These are phyloP conservation scores for Pseudococcus longispinus DNA, from an alignment of 2,888 invertebrate species.

Conservation along the genomic window DNA sequence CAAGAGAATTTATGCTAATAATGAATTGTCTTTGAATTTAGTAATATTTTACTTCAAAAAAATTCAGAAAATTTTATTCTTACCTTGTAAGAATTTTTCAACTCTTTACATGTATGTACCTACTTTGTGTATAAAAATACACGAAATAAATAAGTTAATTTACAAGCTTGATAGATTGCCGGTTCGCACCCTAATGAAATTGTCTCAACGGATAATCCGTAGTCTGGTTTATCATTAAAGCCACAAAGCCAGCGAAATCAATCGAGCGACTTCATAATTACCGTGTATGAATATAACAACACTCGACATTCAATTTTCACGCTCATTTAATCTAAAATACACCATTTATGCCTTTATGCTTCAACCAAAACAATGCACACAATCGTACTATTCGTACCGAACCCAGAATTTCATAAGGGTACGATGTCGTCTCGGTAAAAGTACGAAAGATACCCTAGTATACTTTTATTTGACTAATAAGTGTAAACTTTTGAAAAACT, in stretches of 20 bases:
- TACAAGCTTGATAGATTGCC: neutral
- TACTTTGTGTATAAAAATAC: too few species aligned
- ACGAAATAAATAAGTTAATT: too few species aligned
- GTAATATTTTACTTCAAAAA: too few species aligned
- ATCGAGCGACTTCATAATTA: neutral
- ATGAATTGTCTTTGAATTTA: too few species aligned
- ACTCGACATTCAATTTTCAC: neutral
- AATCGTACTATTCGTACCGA: neutral
- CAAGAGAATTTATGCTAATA: too few species aligned
- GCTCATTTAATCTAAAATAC: conserved; percentile 5
- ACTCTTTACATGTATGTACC: too few species aligned
- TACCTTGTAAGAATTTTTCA: too few species aligned
- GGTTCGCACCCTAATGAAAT: neutral
- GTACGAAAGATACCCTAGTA: neutral
- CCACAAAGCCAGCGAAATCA: neutral
- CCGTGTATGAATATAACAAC: neutral
- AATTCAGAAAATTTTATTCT: too few species aligned
- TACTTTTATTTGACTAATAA: conserved; percentile 10
- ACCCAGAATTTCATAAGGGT: neutral
- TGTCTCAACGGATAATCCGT: neutral
- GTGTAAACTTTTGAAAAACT: neutral
- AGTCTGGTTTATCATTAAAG: neutral
- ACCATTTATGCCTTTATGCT: neutral
- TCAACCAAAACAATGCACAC: neutral
- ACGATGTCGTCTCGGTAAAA: neutral